phyloP scores from a whole-genome alignment of 2,888 invertebrate genomes.

The Hipparchia sbordonii region DNA sequence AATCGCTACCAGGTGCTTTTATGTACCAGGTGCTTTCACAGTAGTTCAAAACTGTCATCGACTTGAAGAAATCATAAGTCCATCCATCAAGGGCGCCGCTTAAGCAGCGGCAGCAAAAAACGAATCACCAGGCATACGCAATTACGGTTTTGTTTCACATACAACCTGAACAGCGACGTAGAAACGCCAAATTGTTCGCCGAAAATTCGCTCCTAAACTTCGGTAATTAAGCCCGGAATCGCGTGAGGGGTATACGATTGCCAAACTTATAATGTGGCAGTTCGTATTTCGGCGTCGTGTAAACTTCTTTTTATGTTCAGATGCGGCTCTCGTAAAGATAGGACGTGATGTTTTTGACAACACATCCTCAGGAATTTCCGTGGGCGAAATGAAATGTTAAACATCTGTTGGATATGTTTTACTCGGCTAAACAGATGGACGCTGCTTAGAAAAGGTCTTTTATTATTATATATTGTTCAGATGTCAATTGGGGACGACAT shows the following conservation, averaged over 20 bases:
- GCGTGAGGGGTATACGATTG: constrained; percentile 4
- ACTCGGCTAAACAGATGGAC: constrained; percentile 15
- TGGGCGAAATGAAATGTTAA: constrained; percentile 52
- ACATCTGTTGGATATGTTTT: constrained; percentile 29
- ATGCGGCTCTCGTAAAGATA: constrained; percentile 69
- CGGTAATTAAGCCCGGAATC: constrained; percentile 27
- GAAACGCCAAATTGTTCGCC: constrained; percentile 6
- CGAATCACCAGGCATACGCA: constrained; percentile 56
- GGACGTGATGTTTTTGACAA: constrained; percentile 77
- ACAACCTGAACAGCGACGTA: constrained; percentile 47
- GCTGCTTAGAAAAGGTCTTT: constrained; percentile 4
- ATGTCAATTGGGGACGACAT: not conserved
- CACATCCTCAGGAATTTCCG: constrained; percentile 46
- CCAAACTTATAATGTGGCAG: constrained; percentile 37
- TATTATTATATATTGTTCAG: not conserved
- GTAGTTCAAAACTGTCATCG: not conserved
- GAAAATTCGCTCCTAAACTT: constrained; percentile 17
- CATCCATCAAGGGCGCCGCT: constrained; percentile 33
- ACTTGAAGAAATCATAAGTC: constrained; percentile 18
- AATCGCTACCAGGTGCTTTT: no score
- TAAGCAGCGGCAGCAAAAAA: constrained; percentile 59
- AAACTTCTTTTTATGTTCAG: constrained; percentile 75
- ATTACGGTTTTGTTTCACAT: constrained; percentile 59
- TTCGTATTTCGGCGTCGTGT: constrained; percentile 51
- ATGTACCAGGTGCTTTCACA: no score